phyloP scores from a whole-genome alignment of 2,797 vertebrate species.

The Sarcophilus harrisii region DNA sequence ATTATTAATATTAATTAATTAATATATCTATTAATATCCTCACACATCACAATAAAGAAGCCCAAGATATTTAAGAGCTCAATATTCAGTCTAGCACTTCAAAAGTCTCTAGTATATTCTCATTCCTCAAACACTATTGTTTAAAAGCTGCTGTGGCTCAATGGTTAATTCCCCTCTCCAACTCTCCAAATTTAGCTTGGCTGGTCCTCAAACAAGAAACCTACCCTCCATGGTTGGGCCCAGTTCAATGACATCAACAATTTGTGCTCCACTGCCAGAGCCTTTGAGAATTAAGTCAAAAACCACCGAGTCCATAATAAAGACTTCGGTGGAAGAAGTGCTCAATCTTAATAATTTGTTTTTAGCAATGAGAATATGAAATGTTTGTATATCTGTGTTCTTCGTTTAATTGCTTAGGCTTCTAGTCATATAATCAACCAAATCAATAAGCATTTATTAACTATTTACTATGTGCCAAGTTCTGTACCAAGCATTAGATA shows the following conservation, averaged over 20 bases:
- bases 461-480: not conserved
- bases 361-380: not conserved
- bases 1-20: not conserved
- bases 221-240: not conserved
- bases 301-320: not conserved
- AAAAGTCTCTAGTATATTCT: not conserved
- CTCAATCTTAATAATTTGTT: not conserved
- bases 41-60: not conserved
- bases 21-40: not conserved
- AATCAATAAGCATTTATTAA: not conserved
- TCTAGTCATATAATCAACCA: not conserved
- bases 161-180: not conserved
- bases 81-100: not conserved
- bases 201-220: not conserved
- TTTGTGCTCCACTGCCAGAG: not conserved
- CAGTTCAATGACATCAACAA: not conserved
- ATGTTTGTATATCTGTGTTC: not conserved
- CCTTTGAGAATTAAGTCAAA: not conserved
- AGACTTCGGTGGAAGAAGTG: not conserved
- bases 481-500: not conserved
- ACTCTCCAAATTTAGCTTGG: not conserved
- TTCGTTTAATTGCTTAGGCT: not conserved
- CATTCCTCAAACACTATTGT: not conserved
- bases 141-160: not conserved
- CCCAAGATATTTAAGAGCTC: constrained; percentile 22